Base-by-base conservation (phyloP, 2,888 invertebrate genomes). In the Hofmannophila pseudospretella region DNA sequence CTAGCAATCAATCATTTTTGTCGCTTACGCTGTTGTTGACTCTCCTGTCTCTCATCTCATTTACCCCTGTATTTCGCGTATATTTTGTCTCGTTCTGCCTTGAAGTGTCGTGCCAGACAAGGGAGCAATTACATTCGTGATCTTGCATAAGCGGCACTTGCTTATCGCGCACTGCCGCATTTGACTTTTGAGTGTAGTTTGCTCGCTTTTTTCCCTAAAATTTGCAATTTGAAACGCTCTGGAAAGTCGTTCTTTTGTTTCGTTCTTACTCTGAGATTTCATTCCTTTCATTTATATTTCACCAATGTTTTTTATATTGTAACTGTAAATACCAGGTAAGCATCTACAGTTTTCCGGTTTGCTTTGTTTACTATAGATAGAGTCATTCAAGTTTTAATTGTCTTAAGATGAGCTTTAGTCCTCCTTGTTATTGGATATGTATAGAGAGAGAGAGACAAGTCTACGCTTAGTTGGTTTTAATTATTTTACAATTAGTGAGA, bases 61-160 rank as follows among this genome's bases (percentile, higher is more conserved):
- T 82, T 63, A 33, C 52, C 49, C 70, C 30, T 45, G 44, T 44
- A 53, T 45, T 42, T 58, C 61, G 40, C 36, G 46, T 41, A 51
- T 54, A 36, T 46, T 50, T 56, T 39, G 39, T 77, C 77, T 77
- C 87, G 65, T 73, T 89, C 81, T 69, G 61, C 79, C 84, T 65
- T 71, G 69, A 79, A 86, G 82, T 86, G 85, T 86, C 82, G 80
- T 75, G 78, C 79, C 82, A 85, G 86, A 82, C 81, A 82, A 85
- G 85, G 85, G 85, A 85, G 88, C 88, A 88, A 88, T 88, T 88
- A 88, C 88, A 86, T 81, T 80, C 88, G 88, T 88, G 88, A 87
- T 87, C 88, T 85, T 84, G 88, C 88, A 88, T 88, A 88, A 87
- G 84, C 82, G 78, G 77, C 75, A 80, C 84, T 85, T 81, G 85